Conservation (phyloP, 1,140 invertebrate species). For the Colletes latitarsis region DNA sequence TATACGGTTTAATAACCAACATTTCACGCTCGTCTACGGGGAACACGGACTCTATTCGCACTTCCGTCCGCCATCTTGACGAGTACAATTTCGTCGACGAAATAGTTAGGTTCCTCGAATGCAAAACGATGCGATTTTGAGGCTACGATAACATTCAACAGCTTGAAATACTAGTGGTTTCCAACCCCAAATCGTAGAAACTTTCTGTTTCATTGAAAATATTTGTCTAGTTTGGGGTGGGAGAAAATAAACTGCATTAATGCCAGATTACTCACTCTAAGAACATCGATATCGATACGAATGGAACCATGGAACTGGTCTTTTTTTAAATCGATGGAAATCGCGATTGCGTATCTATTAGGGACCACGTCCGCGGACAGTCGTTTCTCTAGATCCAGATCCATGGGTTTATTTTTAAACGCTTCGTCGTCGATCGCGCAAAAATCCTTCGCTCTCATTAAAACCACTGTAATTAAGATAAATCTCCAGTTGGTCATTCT, state of each 20-base stretch:
- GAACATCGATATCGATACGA: conserved; percentile 36
- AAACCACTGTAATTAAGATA: conserved; percentile 39
- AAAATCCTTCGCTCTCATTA: conserved; percentile 1
- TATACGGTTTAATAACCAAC: conserved; percentile 8
- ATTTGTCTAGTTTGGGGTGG: too few relatives aligned
- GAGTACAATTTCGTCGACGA: conserved; percentile 15
- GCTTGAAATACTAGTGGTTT: too few relatives aligned
- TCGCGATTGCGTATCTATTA: conserved; percentile 28
- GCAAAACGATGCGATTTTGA: conserved; percentile 19
- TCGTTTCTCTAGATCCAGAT: conserved; percentile 14
- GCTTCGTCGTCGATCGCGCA: background rate
- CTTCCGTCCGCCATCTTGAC: background rate
- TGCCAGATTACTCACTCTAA: conserved; percentile 5
- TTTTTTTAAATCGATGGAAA: conserved; percentile 6
- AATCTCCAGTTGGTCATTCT: conserved; percentile 24
- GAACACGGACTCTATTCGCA: background rate
- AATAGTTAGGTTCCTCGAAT: conserved; percentile 25
- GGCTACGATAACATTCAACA: background rate
- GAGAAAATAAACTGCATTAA: too few relatives aligned
- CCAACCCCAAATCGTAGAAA: too few relatives aligned
- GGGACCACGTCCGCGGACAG: conserved; percentile 28
- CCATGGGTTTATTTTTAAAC: background rate
- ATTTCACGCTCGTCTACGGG: conserved; percentile 6
- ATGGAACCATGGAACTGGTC: conserved; percentile 24
- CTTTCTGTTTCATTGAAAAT: too few relatives aligned